phyloP scores from a whole-genome alignment of 2,113 vertebrate genomes.

The Azemiops feae region DNA sequence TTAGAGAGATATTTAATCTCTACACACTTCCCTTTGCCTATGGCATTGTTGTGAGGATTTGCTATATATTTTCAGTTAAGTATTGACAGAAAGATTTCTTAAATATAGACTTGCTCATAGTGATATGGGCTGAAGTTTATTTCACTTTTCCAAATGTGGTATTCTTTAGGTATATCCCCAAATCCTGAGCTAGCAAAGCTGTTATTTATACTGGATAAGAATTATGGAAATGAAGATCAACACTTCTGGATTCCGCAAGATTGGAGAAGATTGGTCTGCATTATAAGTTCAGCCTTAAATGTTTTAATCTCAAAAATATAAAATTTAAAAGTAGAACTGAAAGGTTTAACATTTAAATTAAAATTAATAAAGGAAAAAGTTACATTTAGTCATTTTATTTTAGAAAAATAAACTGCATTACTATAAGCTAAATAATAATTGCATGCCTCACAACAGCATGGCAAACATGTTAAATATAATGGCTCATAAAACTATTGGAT shows the following conservation, averaged over 20 bases:
- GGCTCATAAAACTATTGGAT: not conserved
- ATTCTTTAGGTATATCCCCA: not conserved
- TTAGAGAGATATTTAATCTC: not conserved
- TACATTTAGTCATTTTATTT: not conserved
- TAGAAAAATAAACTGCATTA: not conserved
- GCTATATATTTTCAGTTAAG: not conserved
- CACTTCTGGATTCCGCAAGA: not conserved
- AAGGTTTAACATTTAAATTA: not conserved
- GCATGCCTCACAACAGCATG: not conserved
- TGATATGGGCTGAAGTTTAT: not conserved
- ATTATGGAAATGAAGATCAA: not conserved
- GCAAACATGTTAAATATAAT: not conserved
- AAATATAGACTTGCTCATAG: not conserved
- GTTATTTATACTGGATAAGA: not conserved
- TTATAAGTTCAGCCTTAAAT: not conserved
- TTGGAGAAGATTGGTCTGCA: not conserved
- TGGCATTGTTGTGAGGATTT: not conserved
- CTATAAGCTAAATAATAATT: not conserved
- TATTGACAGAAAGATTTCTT: not conserved
- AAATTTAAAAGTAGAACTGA: not conserved
- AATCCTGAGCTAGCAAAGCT: not conserved
- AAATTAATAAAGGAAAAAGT: not conserved
- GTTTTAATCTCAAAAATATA: not conserved
- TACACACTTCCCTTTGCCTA: not conserved
- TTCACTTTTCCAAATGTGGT: not conserved